Conservation (phyloP, 2,113 vertebrate genomes). For the Apistogramma diplotaenia region DNA sequence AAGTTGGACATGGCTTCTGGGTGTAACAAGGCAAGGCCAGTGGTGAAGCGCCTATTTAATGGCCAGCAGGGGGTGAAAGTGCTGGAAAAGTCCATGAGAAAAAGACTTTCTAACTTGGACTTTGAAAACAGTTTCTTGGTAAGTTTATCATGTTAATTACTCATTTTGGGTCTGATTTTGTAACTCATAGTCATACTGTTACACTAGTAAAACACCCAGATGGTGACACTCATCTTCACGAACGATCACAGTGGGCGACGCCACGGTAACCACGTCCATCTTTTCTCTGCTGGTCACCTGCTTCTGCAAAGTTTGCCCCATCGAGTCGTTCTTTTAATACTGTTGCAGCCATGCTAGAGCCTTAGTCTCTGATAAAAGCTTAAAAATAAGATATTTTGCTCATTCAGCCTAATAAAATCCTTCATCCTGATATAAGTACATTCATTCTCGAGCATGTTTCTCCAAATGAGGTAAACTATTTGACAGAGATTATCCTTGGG, state of each 20-base stretch:
- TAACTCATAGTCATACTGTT: not conserved
- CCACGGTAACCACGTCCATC: not conserved
- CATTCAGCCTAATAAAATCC: not conserved
- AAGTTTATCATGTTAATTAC: not conserved
- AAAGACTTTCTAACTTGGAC: not conserved
- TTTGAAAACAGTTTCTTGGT: not conserved
- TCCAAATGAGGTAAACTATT: conserved; percentile 36
- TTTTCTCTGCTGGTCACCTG: too few relatives aligned
- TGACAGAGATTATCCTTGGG: conserved; percentile 35
- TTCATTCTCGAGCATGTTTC: conserved; percentile 5
- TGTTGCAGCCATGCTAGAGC: not conserved
- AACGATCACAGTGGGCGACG: fast-evolving
- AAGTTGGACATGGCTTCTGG: not conserved
- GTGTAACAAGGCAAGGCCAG: not conserved
- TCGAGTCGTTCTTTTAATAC: not conserved
- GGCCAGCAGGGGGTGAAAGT: too few relatives aligned
- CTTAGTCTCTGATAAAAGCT: not conserved
- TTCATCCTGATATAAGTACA: not conserved
- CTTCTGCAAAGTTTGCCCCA: too few relatives aligned
- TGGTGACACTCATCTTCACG: not conserved
- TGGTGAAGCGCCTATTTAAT: too few relatives aligned
- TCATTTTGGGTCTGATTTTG: not conserved
- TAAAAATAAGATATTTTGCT: not conserved
- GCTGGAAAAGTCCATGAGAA: not conserved
- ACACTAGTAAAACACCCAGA: not conserved